Percentiles rank a stretch among this genome's conserved stretches.
Evolutionary conservation across 1,140 invertebrate species (phyloP).

Genomic region (Episyrphus balteatus): DNA sequence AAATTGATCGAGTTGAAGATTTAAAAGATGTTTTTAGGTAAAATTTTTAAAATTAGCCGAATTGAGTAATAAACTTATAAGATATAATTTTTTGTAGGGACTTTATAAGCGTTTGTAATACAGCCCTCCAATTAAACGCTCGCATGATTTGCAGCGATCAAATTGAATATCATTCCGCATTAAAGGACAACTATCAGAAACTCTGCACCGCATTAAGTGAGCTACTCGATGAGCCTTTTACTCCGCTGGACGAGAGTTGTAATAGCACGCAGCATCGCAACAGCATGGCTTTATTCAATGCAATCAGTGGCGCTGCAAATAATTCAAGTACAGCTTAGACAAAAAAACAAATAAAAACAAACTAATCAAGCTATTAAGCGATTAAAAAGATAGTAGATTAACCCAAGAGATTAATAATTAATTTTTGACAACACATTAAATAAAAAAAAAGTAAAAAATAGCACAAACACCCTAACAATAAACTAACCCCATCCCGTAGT

Average conservation of each 20-base stretch:
- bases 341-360: constrained; percentile 1
- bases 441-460: too few relatives aligned
- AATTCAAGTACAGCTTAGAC: constrained; percentile 53
- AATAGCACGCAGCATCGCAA: constrained; percentile 43
- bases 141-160: constrained; percentile 76
- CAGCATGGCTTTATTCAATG: constrained; percentile 55
- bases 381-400: background rate
- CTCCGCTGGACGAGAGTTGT: constrained; percentile 28
- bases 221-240: constrained; percentile 51
- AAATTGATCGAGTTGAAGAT: constrained; percentile 70
- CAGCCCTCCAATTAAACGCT: constrained; percentile 76
- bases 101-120: constrained; percentile 77
- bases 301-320: constrained; percentile 52
- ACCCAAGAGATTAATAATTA: background rate
- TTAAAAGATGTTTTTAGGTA: constrained; percentile 80
- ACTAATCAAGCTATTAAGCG: background rate
- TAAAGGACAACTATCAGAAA: constrained; percentile 76
- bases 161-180: constrained; percentile 76
- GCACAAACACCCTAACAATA: too few relatives aligned
- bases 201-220: constrained; percentile 64
- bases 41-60: constrained; percentile 5
- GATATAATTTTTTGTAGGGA: constrained; percentile 50
- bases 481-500: too few relatives aligned
- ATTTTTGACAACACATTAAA: too few relatives aligned
- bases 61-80: background rate